Evolutionary conservation across 2,113 vertebrate genomes (phyloP).

Genomic region (Urocolius indicus): DNA sequence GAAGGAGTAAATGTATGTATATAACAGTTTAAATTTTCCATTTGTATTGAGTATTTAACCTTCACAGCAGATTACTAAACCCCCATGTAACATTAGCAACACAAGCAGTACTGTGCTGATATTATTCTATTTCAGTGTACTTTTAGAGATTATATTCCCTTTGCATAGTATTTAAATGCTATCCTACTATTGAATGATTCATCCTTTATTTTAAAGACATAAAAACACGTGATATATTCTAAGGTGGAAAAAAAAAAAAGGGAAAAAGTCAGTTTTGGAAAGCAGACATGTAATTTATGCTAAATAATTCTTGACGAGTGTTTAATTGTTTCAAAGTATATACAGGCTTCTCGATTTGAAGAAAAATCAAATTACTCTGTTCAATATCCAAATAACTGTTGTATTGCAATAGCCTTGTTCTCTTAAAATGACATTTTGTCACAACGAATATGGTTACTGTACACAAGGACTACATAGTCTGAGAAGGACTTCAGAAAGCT

Average conservation of each 20-base stretch:
- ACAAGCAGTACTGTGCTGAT: neutral
- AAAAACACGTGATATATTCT: neutral
- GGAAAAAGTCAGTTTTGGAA: neutral
- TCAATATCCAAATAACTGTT: neutral
- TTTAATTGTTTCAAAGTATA: neutral
- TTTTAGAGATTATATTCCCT: neutral
- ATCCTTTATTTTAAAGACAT: neutral
- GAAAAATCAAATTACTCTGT: neutral
- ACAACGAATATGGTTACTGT: neutral
- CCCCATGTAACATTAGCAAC: neutral
- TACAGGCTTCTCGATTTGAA: neutral
- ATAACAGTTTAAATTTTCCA: neutral
- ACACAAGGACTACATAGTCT: neutral
- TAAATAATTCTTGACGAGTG: neutral
- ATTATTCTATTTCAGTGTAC: neutral
- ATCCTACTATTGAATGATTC: neutral
- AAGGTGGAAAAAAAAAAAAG: rapidly evolving
- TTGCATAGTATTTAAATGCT: neutral
- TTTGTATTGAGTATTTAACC: neutral
- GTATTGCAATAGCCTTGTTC: neutral
- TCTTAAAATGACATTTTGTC: neutral
- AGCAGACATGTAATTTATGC: neutral
- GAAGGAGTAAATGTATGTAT: neutral
- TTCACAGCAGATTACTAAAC: neutral
- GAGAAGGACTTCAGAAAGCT: neutral